Conservation (phyloP, 2,797 vertebrate genomes). For the Sylvia borin region DNA sequence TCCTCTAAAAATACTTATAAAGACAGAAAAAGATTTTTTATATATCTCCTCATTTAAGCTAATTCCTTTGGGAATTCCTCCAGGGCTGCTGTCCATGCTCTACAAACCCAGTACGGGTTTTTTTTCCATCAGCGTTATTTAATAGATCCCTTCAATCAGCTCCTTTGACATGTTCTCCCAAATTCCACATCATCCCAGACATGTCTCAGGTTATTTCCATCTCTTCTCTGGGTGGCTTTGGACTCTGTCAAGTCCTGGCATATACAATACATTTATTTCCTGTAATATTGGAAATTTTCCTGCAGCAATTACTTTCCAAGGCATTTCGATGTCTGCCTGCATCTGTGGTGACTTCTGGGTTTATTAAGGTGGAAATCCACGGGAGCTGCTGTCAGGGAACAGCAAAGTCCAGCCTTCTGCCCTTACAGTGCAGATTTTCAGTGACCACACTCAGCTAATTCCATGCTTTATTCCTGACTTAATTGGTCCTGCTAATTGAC, state of each 20-base stretch:
- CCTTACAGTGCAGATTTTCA: neutral
- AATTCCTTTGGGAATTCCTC: neutral
- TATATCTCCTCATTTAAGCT: neutral
- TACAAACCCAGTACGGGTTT: neutral
- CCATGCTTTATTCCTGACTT: neutral
- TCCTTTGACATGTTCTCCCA: neutral
- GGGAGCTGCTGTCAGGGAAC: neutral
- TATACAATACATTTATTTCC: neutral
- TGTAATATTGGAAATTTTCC: neutral
- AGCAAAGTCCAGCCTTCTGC: neutral
- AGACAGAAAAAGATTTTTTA: neutral
- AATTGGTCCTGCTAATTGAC: neutral
- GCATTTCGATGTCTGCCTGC: neutral
- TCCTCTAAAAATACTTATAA: neutral
- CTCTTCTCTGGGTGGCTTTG: neutral
- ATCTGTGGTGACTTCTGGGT: neutral
- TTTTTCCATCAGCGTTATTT: neutral
- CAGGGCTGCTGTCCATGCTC: neutral
- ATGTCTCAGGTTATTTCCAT: neutral
- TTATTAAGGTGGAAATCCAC: slow-evolving; percentile 25
- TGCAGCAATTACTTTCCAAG: neutral
- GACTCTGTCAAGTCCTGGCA: slow-evolving; percentile 5
- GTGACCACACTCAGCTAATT: neutral
- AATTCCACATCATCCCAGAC: neutral
- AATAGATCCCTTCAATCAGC: neutral